phyloP scores from a whole-genome alignment of 1,140 invertebrate genomes.

The Drosophila cardini region DNA sequence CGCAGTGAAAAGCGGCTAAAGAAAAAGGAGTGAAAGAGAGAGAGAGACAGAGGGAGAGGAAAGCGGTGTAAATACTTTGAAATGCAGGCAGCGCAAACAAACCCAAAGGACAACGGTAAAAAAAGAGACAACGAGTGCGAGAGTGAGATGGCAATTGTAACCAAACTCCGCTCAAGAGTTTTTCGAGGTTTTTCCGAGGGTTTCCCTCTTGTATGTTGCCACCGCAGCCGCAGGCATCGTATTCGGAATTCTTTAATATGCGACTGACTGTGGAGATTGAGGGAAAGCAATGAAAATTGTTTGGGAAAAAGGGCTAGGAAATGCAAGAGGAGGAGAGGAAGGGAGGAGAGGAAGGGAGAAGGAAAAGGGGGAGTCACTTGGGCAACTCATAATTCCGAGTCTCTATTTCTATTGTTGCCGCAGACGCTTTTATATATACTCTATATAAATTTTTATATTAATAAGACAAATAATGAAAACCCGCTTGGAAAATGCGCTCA shows the following conservation, averaged over 20 bases:
- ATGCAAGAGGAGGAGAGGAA: neutral
- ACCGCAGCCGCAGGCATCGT: slow-evolving; percentile 47
- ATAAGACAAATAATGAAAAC: slow-evolving; percentile 62
- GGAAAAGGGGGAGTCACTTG: neutral
- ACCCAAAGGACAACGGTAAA: slow-evolving; percentile 43
- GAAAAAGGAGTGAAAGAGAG: slow-evolving; percentile 6
- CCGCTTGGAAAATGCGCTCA: slow-evolving; percentile 55
- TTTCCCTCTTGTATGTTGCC: slow-evolving; percentile 2
- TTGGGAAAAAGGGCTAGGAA: neutral
- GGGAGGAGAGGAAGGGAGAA: neutral
- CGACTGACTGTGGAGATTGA: neutral
- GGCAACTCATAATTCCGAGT: slow-evolving; percentile 51
- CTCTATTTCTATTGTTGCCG: slow-evolving; percentile 57
- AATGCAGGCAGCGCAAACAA: slow-evolving; percentile 51
- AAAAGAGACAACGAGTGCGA: slow-evolving; percentile 1
- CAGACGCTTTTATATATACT: slow-evolving; percentile 27
- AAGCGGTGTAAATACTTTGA: slow-evolving; percentile 39
- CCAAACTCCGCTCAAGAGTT: slow-evolving; percentile 59
- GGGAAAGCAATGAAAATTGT: neutral
- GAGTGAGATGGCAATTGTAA: slow-evolving; percentile 47
- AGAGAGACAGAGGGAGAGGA: neutral
- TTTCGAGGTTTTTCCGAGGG: slow-evolving; percentile 46
- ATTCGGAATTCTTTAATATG: slow-evolving; percentile 48
- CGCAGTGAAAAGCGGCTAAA: slow-evolving; percentile 18
- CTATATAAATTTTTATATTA: slow-evolving; percentile 51